phyloP scores from a whole-genome alignment of 2,113 vertebrate genomes.

The Piaya cayana region DNA sequence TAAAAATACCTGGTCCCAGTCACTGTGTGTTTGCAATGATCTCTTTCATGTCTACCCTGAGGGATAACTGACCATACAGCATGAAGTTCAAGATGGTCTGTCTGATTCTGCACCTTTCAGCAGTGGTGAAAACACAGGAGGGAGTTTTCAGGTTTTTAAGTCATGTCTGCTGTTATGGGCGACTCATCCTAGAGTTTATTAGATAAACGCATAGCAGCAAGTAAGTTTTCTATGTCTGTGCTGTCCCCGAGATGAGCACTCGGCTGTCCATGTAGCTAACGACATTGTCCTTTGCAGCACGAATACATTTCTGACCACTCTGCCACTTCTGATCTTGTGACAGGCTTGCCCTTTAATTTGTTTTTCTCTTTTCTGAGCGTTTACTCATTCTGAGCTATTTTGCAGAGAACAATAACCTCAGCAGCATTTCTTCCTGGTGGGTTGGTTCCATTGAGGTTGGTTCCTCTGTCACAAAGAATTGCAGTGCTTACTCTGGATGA shows the following conservation, averaged over 20 bases:
- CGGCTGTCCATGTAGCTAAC: background rate
- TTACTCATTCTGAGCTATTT: background rate
- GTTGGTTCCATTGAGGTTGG: background rate
- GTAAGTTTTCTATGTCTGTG: background rate
- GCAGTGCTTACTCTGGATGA: background rate
- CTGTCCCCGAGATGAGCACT: background rate
- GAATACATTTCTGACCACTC: background rate
- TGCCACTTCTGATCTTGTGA: background rate
- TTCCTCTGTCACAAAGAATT: background rate
- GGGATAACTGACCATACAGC: background rate
- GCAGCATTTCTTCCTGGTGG: background rate
- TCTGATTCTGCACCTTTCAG: background rate
- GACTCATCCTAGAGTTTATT: background rate
- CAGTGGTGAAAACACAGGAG: background rate
- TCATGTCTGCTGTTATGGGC: background rate
- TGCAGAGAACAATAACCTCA: background rate
- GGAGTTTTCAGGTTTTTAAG: background rate
- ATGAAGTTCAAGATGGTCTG: no score
- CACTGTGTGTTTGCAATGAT: background rate
- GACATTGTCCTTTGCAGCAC: background rate
- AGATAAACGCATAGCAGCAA: background rate
- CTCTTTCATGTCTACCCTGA: background rate
- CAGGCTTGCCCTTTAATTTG: background rate
- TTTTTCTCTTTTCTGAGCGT: background rate
- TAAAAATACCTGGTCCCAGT: background rate